Conservation (phyloP, 2,888 invertebrate species). For the Pollenia labialis region DNA sequence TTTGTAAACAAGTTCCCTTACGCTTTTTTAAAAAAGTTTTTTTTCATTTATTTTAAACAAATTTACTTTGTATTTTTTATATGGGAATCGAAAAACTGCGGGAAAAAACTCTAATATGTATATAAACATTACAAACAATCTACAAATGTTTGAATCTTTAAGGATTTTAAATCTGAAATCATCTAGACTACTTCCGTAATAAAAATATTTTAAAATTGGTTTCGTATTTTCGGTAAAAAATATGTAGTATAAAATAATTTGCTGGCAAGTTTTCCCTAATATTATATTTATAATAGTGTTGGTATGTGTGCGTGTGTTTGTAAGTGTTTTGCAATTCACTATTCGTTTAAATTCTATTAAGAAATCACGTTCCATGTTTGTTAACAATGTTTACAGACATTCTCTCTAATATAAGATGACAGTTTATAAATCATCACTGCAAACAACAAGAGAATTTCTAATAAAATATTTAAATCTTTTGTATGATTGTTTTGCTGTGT, state of each 20-base stretch:
- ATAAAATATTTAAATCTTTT: conserved; percentile 62
- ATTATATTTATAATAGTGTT: not conserved
- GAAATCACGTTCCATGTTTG: conserved; percentile 71
- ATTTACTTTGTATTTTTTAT: too few species aligned
- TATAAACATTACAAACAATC: too few species aligned
- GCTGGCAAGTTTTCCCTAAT: conserved; percentile 38
- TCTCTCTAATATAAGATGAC: conserved; percentile 65
- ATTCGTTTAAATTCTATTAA: conserved; percentile 69
- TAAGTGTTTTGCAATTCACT: conserved; percentile 25
- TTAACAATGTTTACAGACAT: conserved; percentile 71
- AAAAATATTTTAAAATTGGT: not conserved
- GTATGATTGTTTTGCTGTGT: conserved; percentile 9
- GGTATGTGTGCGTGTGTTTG: not conserved
- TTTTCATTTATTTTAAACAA: too few species aligned
- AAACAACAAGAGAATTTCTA: conserved; percentile 65
- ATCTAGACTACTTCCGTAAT: too few species aligned
- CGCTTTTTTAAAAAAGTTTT: too few species aligned
- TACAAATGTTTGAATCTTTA: too few species aligned
- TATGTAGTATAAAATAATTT: conserved; percentile 42
- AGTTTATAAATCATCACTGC: conserved; percentile 70
- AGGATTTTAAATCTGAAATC: too few species aligned
- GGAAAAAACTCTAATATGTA: too few species aligned
- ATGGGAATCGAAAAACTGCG: too few species aligned
- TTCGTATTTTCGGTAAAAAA: not conserved
- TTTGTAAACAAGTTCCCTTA: too few species aligned